A percentile compares a stretch with the other conserved stretches of the same genome.
These are phyloP conservation scores for Drosophila heteroneura DNA, from an alignment of 2,888 invertebrate species.

Conservation along the genomic window DNA sequence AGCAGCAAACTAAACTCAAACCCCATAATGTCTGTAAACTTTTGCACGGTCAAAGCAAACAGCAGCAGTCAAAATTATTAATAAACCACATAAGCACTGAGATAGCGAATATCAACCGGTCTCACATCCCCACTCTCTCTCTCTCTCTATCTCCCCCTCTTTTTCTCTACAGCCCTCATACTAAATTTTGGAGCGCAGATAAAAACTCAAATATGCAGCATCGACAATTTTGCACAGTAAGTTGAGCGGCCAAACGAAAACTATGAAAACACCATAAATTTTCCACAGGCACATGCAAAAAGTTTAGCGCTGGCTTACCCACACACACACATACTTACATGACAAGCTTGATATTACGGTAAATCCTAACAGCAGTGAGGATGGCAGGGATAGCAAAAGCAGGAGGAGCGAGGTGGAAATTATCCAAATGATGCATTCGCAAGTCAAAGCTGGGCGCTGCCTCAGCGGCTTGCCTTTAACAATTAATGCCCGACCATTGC, in stretches of 20 bases:
- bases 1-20: slow-evolving; percentile 16
- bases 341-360: slow-evolving; percentile 1
- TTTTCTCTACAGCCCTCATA: slow-evolving; percentile 6
- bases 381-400: slow-evolving; percentile 1
- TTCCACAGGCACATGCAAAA: slow-evolving; percentile 61
- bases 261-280: slow-evolving; percentile 77
- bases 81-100: slow-evolving; percentile 64
- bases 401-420: slow-evolving; percentile 39
- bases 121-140: slow-evolving; percentile 18
- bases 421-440: slow-evolving; percentile 66
- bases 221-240: slow-evolving; percentile 67
- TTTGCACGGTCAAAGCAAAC: slow-evolving; percentile 39
- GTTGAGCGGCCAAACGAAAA: slow-evolving; percentile 53
- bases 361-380: not conserved
- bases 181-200: slow-evolving; percentile 54
- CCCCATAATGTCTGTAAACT: slow-evolving; percentile 34
- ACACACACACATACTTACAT: slow-evolving; percentile 20
- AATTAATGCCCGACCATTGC: slow-evolving; percentile 54
- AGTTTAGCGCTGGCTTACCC: slow-evolving; percentile 47
- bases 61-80: slow-evolving; percentile 63
- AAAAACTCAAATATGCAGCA: slow-evolving; percentile 75
- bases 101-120: slow-evolving; percentile 34
- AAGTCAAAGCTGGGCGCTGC: slow-evolving; percentile 43
- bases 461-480: slow-evolving; percentile 35
- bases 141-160: not conserved